Evolutionary conservation across 2,113 vertebrate species (phyloP).

Genomic region (Clarias gariepinus): DNA sequence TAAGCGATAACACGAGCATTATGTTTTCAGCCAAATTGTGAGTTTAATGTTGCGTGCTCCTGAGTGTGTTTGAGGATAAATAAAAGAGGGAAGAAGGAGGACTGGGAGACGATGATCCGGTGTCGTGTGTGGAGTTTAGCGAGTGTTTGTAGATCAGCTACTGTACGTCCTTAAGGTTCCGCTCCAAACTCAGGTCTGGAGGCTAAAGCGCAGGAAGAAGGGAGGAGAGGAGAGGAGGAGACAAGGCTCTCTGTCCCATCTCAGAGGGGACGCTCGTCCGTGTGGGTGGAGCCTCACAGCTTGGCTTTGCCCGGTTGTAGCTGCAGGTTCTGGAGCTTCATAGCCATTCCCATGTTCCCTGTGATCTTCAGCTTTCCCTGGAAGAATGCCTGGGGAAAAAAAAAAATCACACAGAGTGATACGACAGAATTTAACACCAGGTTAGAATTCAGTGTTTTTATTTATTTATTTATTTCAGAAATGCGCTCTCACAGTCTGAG

Average conservation of each 20-base stretch:
- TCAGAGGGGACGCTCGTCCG: not conserved
- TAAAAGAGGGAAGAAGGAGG: not conserved
- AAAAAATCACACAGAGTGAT: not conserved
- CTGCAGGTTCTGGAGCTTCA: conserved; percentile 94
- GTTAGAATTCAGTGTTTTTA: not conserved
- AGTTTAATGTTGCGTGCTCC: not conserved
- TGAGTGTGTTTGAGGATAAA: no score
- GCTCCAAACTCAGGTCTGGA: not conserved
- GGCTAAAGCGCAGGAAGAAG: not conserved
- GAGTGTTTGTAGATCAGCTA: not conserved
- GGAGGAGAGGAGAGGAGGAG: no score
- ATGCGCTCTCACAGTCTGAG: conserved; percentile 85
- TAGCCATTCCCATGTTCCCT: conserved; percentile 93
- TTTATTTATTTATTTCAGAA: not conserved
- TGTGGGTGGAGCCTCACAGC: conserved; percentile 71
- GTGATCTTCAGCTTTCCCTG: conserved; percentile 96
- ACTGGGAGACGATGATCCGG: not conserved
- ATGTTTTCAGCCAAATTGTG: not conserved
- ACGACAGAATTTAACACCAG: not conserved
- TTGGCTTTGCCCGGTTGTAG: conserved; percentile 89
- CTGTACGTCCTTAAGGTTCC: not conserved
- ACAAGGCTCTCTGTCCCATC: not conserved
- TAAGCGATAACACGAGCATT: not conserved
- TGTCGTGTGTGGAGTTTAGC: not conserved
- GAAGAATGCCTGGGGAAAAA: conserved; percentile 84